Percentiles rank a stretch among this genome's conserved stretches.
Evolutionary conservation across 2,888 invertebrate genomes (phyloP).

Genomic region (Catocala nupta): DNA sequence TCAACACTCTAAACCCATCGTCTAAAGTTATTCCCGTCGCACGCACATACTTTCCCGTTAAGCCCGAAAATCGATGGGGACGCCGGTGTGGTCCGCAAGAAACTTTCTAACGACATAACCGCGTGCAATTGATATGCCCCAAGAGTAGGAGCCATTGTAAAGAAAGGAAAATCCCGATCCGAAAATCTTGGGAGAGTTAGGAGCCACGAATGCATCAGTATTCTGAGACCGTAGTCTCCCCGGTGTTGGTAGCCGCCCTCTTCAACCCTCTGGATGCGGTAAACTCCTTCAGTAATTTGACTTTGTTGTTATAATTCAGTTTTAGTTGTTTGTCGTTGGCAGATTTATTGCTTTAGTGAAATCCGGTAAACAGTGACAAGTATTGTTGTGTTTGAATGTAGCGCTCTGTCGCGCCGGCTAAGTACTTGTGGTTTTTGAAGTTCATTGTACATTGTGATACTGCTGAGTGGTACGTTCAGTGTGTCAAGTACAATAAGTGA

Average conservation of each 20-base stretch:
- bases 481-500: too few species aligned
- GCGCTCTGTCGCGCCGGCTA: conserved; percentile 15
- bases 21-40: conserved; percentile 36
- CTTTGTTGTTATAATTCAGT: conserved; percentile 87
- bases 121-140: conserved; percentile 88
- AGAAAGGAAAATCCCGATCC: conserved; percentile 87
- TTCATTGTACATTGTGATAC: neutral
- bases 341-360: conserved; percentile 85
- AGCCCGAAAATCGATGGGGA: conserved; percentile 82
- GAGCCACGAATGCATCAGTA: conserved; percentile 79
- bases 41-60: conserved; percentile 56
- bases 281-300: conserved; percentile 86
- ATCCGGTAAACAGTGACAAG: conserved; percentile 69
- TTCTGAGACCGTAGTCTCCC: conserved; percentile 69
- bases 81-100: conserved; percentile 69
- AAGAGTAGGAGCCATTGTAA: conserved; percentile 86
- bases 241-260: conserved; percentile 77
- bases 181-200: conserved; percentile 86
- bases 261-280: conserved; percentile 70
- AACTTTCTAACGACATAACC: conserved; percentile 88
- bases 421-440: conserved; percentile 17
- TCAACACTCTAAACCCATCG: conserved; percentile 21
- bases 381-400: conserved; percentile 48
- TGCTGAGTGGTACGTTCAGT: neutral
- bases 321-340: conserved; percentile 83